Base-by-base conservation (phyloP, 2,888 invertebrate species). In the Lomographa bimaculata region DNA sequence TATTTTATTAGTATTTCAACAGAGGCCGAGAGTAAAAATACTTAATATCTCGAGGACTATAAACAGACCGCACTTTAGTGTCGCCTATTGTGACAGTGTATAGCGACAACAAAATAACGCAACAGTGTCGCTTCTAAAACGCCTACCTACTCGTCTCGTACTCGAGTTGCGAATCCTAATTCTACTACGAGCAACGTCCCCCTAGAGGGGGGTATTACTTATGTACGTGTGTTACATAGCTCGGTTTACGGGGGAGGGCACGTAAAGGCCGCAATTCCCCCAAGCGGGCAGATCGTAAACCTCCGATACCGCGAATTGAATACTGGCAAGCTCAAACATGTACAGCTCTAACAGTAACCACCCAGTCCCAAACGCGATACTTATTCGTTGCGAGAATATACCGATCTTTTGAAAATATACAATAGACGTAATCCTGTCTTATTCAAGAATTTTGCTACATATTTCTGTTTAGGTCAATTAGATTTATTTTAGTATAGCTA, bases 221-320 rank as follows among this genome's bases (percentile, higher is more conserved):
- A 84, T 82, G 72, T 84, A 81, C 67, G 64, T 57, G 57, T 63
- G 66, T 60, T 68, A 72, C 64, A 70, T 67, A 64, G 59, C 56
- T 66, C 57, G 63, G 62, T 66, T 64, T 65, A 71, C 68, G 69
- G 70, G 71, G 78, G 81, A 77, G 79, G 72, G 77, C 72, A 76
- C 75, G 76, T 72, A 74, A 64, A 74, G 75, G 74, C 84, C 83
- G 69, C 82, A 84, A 83, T 84, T 83, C 84, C 84, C 85, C 84
- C 77, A 73, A 80, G 82, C 80, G 79, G 79, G 75, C 71, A 76
- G 83, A 82, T 85, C 82, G 81, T 83, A 85, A 85, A 82, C 80
- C 82, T 82, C 70, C 78, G 84, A 84, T 83, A 85, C 82, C 82
- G 63, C 82, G 83, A 80, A 85, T 85, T 83, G 83, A 84, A 84